Evolutionary conservation across 2,888 invertebrate species (phyloP).

Genomic region (Euproctis similis): DNA sequence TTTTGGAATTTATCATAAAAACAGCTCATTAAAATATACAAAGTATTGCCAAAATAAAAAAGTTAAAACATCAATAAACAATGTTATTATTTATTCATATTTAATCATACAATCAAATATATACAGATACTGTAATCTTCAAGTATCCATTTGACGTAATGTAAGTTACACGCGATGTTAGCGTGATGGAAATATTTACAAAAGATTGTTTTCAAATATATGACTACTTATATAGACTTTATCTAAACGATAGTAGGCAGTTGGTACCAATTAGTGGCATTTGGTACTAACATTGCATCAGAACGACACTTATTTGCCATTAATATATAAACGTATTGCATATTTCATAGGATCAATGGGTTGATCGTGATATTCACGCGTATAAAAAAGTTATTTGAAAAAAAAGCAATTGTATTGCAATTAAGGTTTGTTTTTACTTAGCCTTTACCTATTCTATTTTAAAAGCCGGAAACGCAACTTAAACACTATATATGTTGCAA

Average conservation of each 20-base stretch:
- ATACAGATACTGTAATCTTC: conserved; percentile 2
- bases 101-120: conserved; percentile 5
- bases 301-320: neutral
- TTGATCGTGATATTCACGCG: no score
- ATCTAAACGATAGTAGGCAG: conserved; percentile 6
- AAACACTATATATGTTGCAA: no score
- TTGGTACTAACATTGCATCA: conserved; percentile 10
- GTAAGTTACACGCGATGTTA: neutral
- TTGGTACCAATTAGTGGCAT: conserved; percentile 9
- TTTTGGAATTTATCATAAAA: no score
- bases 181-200: conserved; percentile 7
- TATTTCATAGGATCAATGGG: no score
- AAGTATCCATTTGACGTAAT: conserved; percentile 3
- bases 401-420: no score
- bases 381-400: no score
- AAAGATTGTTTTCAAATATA: conserved; percentile 7
- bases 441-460: no score
- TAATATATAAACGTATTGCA: no score
- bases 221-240: conserved; percentile 2
- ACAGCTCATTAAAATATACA: no score
- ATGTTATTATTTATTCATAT: neutral
- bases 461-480: no score
- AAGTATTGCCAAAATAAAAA: no score
- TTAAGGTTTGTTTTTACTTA: no score
- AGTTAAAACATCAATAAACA: neutral